phyloP scores from a whole-genome alignment of 2,113 vertebrate species.

The Aix galericulata region DNA sequence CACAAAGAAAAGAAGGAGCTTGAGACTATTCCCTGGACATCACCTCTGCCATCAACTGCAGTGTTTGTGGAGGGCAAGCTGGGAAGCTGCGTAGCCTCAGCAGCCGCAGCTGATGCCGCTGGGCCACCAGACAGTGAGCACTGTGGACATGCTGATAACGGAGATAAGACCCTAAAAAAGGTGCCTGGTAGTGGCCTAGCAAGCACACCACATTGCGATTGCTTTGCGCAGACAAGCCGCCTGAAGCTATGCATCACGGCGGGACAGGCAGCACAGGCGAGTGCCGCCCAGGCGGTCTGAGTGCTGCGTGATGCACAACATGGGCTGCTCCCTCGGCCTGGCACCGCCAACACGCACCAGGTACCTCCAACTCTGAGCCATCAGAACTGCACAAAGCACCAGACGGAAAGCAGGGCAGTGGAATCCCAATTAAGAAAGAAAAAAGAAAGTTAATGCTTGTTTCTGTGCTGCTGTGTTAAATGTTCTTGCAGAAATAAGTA shows the following conservation, averaged over 20 bases:
- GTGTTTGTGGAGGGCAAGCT: neutral
- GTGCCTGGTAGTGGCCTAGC: neutral
- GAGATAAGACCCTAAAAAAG: neutral
- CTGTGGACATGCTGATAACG: neutral
- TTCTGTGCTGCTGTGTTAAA: neutral
- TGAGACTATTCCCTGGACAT: neutral
- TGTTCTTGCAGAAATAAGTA: neutral
- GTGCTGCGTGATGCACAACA: neutral
- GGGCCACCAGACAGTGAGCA: neutral
- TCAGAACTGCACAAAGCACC: neutral
- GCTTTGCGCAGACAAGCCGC: neutral
- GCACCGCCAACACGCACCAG: neutral
- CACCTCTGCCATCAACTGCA: neutral
- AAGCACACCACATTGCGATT: rapidly evolving
- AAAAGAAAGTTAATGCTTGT: rapidly evolving
- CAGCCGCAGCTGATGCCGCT: neutral
- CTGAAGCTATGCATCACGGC: rapidly evolving
- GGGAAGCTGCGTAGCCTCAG: neutral
- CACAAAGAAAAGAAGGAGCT: neutral
- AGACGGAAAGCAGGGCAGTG: neutral
- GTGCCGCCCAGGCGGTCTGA: neutral
- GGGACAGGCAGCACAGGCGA: neutral
- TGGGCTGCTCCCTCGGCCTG: neutral
- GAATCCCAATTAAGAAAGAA: neutral
- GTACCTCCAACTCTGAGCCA: neutral